Conservation (phyloP, 2,113 vertebrate genomes). For the Amphiprion ocellaris region DNA sequence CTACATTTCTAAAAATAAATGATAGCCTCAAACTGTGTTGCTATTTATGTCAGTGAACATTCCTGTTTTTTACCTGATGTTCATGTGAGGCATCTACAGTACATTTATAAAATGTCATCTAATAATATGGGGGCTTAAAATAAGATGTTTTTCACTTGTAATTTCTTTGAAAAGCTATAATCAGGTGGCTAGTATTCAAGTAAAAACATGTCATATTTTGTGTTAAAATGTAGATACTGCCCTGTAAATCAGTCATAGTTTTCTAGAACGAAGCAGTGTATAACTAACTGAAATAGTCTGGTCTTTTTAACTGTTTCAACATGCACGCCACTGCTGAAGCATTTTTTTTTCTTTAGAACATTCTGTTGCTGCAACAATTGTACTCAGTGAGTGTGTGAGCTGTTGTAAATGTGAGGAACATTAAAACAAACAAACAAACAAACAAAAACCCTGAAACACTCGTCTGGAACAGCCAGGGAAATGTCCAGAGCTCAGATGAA, state of each 20-base stretch:
- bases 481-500: constrained; percentile 27
- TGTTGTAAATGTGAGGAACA: neutral
- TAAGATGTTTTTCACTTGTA: constrained; percentile 26
- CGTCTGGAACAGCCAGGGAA: neutral
- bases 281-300: neutral
- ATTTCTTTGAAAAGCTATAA: constrained; percentile 32
- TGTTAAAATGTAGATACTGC: constrained; percentile 15
- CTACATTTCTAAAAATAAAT: constrained; percentile 20
- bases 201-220: constrained; percentile 36
- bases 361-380: neutral
- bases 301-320: neutral
- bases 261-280: constrained; percentile 4
- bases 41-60: constrained; percentile 22
- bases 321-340: neutral
- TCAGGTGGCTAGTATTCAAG: constrained; percentile 22
- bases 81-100: constrained; percentile 2
- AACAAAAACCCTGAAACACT: neutral
- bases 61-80: constrained; percentile 9
- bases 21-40: constrained; percentile 7
- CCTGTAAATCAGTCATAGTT: constrained; percentile 50
- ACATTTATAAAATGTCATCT: constrained; percentile 20
- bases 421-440: neutral
- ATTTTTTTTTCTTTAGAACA: neutral
- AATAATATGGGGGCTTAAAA: constrained; percentile 52
- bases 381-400: neutral